Evolutionary conservation across 1,140 invertebrate genomes (phyloP), one percentile per base, ranked within the genome.

Genomic region (Zaprionus inermis): DNA sequence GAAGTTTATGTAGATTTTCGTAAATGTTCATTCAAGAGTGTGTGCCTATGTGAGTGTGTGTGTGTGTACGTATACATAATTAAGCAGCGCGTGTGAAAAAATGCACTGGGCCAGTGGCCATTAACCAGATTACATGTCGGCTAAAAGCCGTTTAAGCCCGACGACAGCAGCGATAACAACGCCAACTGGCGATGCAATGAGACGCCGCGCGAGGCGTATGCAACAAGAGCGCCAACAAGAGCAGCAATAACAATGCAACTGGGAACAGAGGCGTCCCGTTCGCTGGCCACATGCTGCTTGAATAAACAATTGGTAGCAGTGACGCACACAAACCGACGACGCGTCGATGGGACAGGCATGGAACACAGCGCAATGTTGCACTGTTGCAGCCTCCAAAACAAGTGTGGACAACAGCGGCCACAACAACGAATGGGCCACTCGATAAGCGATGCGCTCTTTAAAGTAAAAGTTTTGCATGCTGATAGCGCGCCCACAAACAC

Each of bases 61-160:
- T 52, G 24, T 38, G 11, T 28, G 38, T 20, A n/a, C 36, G 34
- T 46, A 32, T 44, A 24, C 38, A 72, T 58, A 72, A 66, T 67
- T 56, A 70, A 57, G 56, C 49, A 56, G 68, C 20, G 44, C 73
- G 60, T 72, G 60, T 65, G 61, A 71, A 65, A 71, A 74, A 71
- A 34, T 57, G 59, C 54, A 36, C 16, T 46, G 60, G 10, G 68
- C 58, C 72, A 72, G 57, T 54, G 72, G 65, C 83, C 77, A 88
- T 86, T 86, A 86, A 88, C 59, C 76, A 82, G 82, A 88, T 86
- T 86, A 82, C 79, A 88, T 61, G 78, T 49, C 69, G 71, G 78
- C 83, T 81, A 73, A 88, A 76, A 86, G 72, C 66, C 79, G 82
- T 77, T 86, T 88, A 88, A 86, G 67, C 83, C 61, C 66, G 67